Conservation (phyloP, 2,797 vertebrate species). For the Sphenodon punctatus region DNA sequence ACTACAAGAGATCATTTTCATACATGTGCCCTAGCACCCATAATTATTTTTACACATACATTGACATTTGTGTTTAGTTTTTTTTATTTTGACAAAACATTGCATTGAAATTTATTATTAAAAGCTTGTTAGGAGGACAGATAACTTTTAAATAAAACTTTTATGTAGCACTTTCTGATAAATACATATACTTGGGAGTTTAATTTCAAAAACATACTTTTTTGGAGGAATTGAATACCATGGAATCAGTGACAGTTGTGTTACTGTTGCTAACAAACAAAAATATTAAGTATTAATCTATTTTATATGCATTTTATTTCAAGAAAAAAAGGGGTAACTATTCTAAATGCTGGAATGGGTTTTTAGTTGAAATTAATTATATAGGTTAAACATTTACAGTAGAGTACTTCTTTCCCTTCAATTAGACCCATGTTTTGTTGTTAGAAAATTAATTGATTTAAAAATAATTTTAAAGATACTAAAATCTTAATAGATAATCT, state of each 20-base stretch:
- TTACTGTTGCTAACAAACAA: no score
- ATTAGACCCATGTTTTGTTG: background rate
- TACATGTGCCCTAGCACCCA: background rate
- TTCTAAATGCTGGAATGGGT: background rate
- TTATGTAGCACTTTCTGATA: background rate
- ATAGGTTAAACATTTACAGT: background rate
- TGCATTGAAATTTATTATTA: no score
- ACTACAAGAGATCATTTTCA: background rate
- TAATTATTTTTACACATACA: background rate
- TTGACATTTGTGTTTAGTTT: background rate
- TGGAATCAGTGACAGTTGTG: background rate
- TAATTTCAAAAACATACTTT: background rate
- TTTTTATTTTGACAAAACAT: background rate
- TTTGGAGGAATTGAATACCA: accelerated
- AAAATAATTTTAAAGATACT: background rate
- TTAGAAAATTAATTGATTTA: no score
- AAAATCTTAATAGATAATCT: background rate
- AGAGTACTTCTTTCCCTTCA: background rate
- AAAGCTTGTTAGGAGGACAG: background rate
- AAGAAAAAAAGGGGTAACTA: background rate
- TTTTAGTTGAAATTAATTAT: background rate
- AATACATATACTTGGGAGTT: no score
- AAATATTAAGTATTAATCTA: no score
- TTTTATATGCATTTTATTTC: no score
- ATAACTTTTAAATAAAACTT: background rate